Evolutionary conservation across 2,113 vertebrate genomes (phyloP).

Genomic region (Machaerirhynchus nigripectus): DNA sequence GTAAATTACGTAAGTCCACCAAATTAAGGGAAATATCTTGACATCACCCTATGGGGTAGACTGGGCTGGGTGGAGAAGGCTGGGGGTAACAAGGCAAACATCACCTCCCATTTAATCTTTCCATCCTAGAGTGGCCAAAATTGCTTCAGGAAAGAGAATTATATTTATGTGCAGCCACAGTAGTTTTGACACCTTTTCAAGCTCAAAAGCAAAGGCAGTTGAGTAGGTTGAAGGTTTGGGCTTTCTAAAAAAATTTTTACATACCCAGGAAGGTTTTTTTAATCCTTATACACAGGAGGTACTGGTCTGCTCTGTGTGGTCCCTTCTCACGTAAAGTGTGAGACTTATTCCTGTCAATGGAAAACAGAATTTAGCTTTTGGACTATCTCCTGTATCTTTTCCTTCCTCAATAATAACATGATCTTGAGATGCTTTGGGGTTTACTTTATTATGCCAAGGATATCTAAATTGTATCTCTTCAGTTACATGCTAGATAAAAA

Average conservation of each 20-base stretch:
- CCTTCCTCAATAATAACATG: neutral
- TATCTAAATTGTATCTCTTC: constrained; percentile 47
- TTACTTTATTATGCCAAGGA: constrained; percentile 19
- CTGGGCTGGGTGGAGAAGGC: neutral
- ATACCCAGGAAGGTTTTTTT: neutral
- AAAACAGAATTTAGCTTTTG: neutral
- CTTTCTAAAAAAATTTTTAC: too few relatives aligned
- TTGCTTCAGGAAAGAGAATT: neutral
- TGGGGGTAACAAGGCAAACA: neutral
- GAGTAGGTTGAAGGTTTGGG: neutral
- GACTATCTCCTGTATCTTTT: neutral
- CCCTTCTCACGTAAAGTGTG: neutral
- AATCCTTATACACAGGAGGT: neutral
- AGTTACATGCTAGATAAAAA: constrained; percentile 16
- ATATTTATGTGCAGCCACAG: neutral
- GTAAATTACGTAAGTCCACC: neutral
- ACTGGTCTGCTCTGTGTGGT: neutral
- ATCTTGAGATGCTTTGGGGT: constrained; percentile 3
- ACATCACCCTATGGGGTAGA: neutral
- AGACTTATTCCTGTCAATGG: neutral
- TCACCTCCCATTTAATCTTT: neutral
- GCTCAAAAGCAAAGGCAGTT: neutral
- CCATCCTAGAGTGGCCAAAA: neutral
- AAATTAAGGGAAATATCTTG: neutral
- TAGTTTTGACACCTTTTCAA: neutral